Percentiles rank a stretch among this genome's conserved stretches.
Conservation (phyloP, 2,797 vertebrate species). For the Onychomys leucogaster region DNA sequence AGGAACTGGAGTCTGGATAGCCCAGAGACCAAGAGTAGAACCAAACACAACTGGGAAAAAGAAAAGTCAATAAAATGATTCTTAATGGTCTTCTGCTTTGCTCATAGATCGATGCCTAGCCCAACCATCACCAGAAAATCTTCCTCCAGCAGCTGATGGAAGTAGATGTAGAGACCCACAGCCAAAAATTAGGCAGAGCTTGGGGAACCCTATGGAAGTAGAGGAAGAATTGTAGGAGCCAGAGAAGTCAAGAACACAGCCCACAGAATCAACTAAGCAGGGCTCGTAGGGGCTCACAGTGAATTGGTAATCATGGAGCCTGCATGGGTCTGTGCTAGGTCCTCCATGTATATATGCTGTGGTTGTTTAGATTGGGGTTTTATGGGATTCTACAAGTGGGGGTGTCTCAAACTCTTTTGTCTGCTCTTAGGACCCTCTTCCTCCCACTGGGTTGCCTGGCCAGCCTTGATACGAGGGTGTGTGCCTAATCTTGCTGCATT, state of each 20-base stretch:
- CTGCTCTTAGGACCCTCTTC: background rate
- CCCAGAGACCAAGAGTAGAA: background rate
- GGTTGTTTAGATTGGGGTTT: background rate
- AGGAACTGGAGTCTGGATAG: background rate
- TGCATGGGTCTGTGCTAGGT: background rate
- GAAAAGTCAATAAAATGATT: background rate
- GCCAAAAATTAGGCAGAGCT: background rate
- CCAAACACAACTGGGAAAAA: background rate
- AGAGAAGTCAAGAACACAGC: background rate
- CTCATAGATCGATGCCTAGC: background rate
- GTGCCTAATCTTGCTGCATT: background rate
- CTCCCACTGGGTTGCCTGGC: background rate
- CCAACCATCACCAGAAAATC: background rate
- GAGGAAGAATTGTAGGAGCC: background rate
- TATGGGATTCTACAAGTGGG: background rate
- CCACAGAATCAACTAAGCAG: background rate
- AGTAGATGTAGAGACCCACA: background rate
- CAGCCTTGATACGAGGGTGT: background rate
- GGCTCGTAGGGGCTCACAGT: background rate
- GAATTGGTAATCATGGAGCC: background rate
- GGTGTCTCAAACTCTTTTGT: background rate
- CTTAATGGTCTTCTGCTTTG: background rate
- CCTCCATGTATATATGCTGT: background rate
- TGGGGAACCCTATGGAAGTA: no score
- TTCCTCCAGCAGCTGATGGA: background rate